Percentiles rank a stretch among this genome's conserved stretches.
Evolutionary conservation across 2,113 vertebrate species (phyloP).

Genomic region (Microcebus lehilahytsara): DNA sequence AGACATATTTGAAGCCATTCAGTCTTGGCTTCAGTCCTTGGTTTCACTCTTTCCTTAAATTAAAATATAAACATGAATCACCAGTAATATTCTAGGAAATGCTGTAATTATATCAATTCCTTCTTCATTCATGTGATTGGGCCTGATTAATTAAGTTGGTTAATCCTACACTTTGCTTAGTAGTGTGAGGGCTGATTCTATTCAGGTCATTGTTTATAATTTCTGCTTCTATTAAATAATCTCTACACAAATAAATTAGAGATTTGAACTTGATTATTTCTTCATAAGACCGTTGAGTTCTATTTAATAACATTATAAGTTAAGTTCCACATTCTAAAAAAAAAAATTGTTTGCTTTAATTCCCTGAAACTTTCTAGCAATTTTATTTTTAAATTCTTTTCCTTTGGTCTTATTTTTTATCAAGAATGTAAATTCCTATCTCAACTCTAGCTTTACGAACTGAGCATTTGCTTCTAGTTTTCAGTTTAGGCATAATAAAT

Average conservation of each 20-base stretch:
- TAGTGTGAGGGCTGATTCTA: not conserved
- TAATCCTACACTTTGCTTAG: not conserved
- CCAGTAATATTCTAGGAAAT: not conserved
- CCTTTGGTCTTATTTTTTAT: not conserved
- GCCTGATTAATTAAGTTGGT: not conserved
- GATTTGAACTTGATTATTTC: not conserved
- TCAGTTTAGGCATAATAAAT: not conserved
- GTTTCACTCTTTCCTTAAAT: not conserved
- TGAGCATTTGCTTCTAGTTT: not conserved
- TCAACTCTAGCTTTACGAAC: not conserved
- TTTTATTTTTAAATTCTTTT: not conserved
- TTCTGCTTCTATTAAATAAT: not conserved
- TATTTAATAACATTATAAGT: not conserved
- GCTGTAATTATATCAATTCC: not conserved
- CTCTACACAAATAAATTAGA: not conserved
- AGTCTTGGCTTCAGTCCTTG: not conserved
- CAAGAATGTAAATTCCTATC: not conserved
- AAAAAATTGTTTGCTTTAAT: not conserved
- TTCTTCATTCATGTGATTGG: not conserved
- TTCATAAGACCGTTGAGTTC: not conserved
- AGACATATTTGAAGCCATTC: not conserved
- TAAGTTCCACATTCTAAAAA: not conserved
- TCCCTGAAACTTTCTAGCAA: not conserved
- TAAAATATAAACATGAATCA: not conserved
- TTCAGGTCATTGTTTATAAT: not conserved